phyloP scores from a whole-genome alignment of 2,113 vertebrate species.

The Chloroceryle aenea region DNA sequence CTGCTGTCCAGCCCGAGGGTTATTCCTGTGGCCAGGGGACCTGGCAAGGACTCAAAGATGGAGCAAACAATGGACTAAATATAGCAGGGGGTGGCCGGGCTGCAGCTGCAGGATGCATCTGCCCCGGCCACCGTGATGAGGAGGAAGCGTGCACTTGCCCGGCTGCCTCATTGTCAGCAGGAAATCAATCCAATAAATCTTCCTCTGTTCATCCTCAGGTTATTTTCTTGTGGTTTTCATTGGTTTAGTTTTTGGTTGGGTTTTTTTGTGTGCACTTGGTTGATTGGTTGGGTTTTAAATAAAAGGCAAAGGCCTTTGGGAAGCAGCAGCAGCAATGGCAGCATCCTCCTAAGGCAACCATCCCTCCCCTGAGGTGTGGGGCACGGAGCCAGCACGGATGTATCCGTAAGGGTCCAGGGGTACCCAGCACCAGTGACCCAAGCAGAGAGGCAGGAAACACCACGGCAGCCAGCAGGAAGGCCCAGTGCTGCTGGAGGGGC shows the following conservation, averaged over 20 bases:
- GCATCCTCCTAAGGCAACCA: neutral
- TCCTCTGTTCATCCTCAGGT: neutral
- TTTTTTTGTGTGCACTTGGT: too few relatives aligned
- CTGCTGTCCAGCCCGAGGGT: neutral
- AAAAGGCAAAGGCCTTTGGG: neutral
- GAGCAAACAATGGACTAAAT: slow-evolving; percentile 65
- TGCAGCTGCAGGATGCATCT: slow-evolving; percentile 72
- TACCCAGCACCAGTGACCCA: neutral
- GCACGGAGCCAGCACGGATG: accelerated
- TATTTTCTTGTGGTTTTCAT: neutral
- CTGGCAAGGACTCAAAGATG: neutral
- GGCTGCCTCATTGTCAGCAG: neutral
- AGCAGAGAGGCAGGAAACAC: slow-evolving; percentile 40
- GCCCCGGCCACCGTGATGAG: neutral
- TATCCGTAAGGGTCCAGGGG: accelerated
- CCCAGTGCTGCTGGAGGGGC: neutral
- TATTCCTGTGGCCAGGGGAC: neutral
- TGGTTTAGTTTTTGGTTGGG: too few relatives aligned
- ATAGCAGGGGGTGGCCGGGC: neutral
- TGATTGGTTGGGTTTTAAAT: neutral
- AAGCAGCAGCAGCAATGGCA: neutral
- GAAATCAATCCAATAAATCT: slow-evolving; percentile 46
- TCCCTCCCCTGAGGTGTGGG: neutral
- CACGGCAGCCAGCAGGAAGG: neutral
- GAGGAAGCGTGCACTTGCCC: slow-evolving; percentile 47